These are phyloP conservation scores for Pomacea canaliculata DNA, from an alignment of 2,888 invertebrate genomes.

Conservation along the genomic window DNA sequence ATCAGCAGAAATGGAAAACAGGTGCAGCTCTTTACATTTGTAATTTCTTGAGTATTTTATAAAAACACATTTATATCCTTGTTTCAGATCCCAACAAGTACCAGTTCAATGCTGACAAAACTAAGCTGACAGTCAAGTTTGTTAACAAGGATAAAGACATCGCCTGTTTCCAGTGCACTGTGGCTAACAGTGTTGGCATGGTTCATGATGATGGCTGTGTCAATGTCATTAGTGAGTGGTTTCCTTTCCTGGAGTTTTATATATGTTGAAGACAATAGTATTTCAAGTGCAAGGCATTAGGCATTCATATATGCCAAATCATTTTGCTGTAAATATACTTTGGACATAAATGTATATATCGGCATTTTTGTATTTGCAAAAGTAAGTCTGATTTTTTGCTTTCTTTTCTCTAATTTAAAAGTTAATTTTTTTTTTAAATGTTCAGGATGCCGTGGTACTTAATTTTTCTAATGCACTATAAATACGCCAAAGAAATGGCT, in stretches of 20 bases:
- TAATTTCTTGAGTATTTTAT: no score
- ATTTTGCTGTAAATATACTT: no score
- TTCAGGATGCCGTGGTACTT: no score
- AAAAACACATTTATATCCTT: not conserved
- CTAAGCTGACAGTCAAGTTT: slow-evolving; percentile 21
- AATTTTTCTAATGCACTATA: no score
- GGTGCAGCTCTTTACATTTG: no score
- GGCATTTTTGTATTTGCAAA: not conserved
- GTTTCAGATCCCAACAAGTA: slow-evolving; percentile 29
- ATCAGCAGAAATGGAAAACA: no score
- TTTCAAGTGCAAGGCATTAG: not conserved
- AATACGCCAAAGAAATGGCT: no score
- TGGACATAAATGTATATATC: not conserved
- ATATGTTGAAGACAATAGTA: not conserved
- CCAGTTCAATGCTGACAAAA: not conserved
- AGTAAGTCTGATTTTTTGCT: not conserved
- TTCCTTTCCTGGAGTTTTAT: not conserved
- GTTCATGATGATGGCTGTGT: slow-evolving; percentile 34
- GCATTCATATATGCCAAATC: no score
- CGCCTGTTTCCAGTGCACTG: slow-evolving; percentile 33
- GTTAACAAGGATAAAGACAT: slow-evolving; percentile 30
- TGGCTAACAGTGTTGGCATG: slow-evolving; percentile 26
- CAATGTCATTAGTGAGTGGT: slow-evolving; percentile 38
- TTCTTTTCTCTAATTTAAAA: no score
- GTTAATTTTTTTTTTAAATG: no score